Conservation (phyloP, 2,113 vertebrate genomes). For the Nyctereutes procyonoides region DNA sequence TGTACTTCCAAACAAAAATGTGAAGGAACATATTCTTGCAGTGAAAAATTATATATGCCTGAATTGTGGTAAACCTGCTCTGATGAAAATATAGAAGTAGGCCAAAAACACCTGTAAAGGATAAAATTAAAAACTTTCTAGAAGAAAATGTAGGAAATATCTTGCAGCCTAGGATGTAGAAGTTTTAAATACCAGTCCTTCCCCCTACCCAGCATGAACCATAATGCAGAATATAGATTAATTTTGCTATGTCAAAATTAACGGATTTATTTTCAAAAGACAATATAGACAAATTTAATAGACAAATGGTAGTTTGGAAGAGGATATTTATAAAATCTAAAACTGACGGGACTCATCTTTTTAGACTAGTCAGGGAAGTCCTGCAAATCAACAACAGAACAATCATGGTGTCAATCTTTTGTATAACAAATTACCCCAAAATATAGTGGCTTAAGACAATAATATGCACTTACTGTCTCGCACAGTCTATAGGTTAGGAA, state of each 20-base stretch:
- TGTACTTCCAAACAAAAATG: not conserved
- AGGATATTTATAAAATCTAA: not conserved
- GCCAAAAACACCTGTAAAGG: not conserved
- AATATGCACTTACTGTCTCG: not conserved
- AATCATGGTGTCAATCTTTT: not conserved
- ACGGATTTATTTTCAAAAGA: not conserved
- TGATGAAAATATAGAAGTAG: not conserved
- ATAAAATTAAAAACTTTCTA: not conserved
- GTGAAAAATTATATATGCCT: not conserved
- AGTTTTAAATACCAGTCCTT: not conserved
- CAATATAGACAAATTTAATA: not conserved
- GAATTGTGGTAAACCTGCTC: not conserved
- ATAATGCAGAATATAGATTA: not conserved
- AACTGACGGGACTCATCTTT: not conserved
- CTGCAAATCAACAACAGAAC: not conserved
- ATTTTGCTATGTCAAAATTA: not conserved
- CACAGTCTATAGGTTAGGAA: not conserved
- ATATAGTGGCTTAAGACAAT: not conserved
- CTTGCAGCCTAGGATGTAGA: not conserved
- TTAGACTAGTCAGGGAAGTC: not conserved
- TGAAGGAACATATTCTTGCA: not conserved
- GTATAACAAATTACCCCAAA: not conserved
- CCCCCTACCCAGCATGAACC: not conserved
- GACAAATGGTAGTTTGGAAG: not conserved
- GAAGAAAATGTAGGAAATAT: not conserved